A percentile compares a stretch with the other conserved stretches of the same genome.
Conservation (phyloP, 2,113 vertebrate genomes). For the Mellivora capensis region DNA sequence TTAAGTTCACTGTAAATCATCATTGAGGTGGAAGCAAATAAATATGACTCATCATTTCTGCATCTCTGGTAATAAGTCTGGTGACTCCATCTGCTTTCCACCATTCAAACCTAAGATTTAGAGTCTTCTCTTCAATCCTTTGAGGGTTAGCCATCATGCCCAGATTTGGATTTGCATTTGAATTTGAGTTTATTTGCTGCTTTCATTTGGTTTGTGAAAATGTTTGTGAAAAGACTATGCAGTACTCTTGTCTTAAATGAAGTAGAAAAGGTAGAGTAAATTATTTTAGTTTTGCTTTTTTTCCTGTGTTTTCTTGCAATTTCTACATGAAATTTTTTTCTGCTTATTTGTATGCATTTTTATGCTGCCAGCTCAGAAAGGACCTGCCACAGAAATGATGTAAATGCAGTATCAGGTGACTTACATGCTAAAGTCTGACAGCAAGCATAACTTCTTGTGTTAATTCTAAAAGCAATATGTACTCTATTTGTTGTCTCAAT, state of each 20-base stretch:
- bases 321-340: neutral
- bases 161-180: neutral
- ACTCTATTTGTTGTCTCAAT: neutral
- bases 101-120: neutral
- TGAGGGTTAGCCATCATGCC: neutral
- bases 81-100: neutral
- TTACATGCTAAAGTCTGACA: neutral
- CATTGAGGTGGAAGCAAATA: neutral
- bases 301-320: neutral
- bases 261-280: neutral
- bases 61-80: neutral
- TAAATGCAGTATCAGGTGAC: neutral
- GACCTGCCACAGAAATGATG: neutral
- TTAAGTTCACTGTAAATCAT: neutral
- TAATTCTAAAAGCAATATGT: neutral
- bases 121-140: neutral
- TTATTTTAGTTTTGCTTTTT: neutral
- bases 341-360: conserved; percentile 19
- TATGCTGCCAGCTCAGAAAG: neutral
- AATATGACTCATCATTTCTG: neutral
- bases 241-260: neutral
- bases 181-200: neutral
- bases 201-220: conserved; percentile 14
- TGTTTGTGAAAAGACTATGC: neutral
- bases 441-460: neutral